These are phyloP conservation scores for Pangasius macronema DNA, from an alignment of 2,797 vertebrate species.

Conservation along the genomic window DNA sequence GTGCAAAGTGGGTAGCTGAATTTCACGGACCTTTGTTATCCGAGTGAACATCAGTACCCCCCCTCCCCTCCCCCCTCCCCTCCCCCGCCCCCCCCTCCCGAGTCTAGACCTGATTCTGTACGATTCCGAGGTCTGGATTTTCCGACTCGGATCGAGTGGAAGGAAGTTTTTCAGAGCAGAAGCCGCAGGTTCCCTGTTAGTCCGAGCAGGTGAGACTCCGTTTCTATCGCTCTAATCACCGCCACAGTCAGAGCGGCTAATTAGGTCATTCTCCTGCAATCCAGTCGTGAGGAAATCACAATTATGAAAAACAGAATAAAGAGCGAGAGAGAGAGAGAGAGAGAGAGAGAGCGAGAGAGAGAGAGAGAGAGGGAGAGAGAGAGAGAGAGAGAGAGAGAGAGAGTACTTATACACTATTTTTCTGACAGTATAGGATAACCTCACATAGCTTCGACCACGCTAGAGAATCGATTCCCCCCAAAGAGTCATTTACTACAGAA, in stretches of 20 bases:
- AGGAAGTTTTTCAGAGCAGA: neutral
- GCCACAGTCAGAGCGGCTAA: neutral
- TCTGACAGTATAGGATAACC: too few relatives aligned
- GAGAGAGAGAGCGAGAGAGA: neutral
- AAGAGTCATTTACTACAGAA: neutral
- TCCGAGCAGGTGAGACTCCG: neutral
- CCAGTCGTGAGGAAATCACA: neutral
- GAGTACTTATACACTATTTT: too few relatives aligned
- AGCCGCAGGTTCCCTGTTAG: neutral
- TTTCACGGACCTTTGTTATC: slow-evolving; percentile 3
- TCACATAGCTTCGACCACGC: too few relatives aligned
- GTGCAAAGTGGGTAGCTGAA: neutral
- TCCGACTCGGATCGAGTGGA: neutral
- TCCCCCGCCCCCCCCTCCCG: too few relatives aligned
- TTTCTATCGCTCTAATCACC: neutral
- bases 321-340: neutral
- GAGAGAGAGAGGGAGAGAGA: neutral
- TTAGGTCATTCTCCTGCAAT: slow-evolving; percentile 4
- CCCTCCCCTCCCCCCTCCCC: too few relatives aligned
- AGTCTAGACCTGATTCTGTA: neutral
- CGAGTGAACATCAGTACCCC: neutral
- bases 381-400: too few relatives aligned
- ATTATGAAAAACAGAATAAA: neutral
- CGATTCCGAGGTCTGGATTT: neutral
- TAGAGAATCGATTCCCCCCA: neutral